These are phyloP conservation scores for Acanthopagrus latus DNA, from an alignment of 2,797 vertebrate species.

Conservation along the genomic window DNA sequence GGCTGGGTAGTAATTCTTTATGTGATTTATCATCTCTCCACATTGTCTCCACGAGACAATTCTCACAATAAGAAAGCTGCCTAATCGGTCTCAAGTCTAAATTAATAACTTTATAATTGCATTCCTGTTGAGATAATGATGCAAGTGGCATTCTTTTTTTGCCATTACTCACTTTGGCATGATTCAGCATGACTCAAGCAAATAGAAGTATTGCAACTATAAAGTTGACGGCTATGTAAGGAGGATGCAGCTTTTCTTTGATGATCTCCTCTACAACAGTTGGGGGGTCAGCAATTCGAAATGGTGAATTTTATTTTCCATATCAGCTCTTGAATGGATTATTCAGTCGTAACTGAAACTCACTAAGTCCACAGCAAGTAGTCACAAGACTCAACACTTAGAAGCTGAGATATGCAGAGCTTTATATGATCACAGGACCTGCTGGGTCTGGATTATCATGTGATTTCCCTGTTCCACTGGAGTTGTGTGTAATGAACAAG, in stretches of 20 bases:
- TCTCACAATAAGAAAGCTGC: too few relatives aligned
- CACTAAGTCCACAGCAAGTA: neutral
- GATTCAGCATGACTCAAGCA: slow-evolving; percentile 7
- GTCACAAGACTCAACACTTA: slow-evolving; percentile 53
- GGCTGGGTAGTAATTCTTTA: too few relatives aligned
- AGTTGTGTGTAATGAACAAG: neutral
- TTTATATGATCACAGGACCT: slow-evolving; percentile 34
- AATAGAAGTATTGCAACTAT: neutral
- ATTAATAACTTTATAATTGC: neutral
- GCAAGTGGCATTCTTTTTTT: neutral
- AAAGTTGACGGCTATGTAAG: neutral
- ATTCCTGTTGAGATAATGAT: neutral
- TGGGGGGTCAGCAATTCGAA: neutral
- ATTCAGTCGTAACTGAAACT: slow-evolving; percentile 21
- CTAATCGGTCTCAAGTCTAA: too few relatives aligned
- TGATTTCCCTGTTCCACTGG: slow-evolving; percentile 35
- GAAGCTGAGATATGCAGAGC: slow-evolving; percentile 38
- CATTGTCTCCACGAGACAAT: too few relatives aligned
- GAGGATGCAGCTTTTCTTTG: neutral
- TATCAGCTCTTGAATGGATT: slow-evolving; percentile 1
- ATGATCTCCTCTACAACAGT: neutral
- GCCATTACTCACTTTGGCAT: neutral
- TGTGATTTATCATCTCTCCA: too few relatives aligned
- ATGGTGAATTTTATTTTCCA: neutral
- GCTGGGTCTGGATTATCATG: slow-evolving; percentile 58